These are phyloP conservation scores for Bicyclus anynana DNA, from an alignment of 1,140 invertebrate genomes.

Conservation along the genomic window DNA sequence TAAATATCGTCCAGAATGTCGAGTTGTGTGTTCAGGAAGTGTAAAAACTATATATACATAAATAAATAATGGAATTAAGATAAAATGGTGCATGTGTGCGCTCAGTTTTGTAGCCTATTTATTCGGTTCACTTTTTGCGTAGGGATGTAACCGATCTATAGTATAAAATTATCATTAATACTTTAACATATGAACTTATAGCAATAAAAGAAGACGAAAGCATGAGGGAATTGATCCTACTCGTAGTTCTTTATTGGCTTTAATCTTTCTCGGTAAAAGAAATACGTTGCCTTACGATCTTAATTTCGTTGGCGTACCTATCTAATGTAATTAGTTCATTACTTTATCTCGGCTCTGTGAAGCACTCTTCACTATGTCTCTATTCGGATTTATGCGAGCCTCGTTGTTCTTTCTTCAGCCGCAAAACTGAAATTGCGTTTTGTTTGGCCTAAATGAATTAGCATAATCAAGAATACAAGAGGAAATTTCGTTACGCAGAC, in stretches of 20 bases:
- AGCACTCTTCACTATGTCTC: slow-evolving; percentile 40
- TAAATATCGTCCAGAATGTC: too few relatives aligned
- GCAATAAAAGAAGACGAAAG: not conserved
- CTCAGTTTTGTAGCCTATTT: too few relatives aligned
- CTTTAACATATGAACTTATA: too few relatives aligned
- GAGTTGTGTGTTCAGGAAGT: too few relatives aligned
- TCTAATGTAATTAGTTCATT: slow-evolving; percentile 71
- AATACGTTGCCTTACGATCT: slow-evolving; percentile 30
- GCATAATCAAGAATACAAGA: slow-evolving; percentile 1
- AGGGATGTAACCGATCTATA: too few relatives aligned
- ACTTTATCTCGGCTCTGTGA: slow-evolving; percentile 43
- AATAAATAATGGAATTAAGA: too few relatives aligned
- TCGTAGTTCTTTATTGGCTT: not conserved
- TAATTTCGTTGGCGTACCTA: slow-evolving; percentile 39
- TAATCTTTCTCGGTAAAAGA: slow-evolving; percentile 3
- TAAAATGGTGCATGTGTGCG: too few relatives aligned
- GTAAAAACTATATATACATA: too few relatives aligned
- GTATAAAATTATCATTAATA: too few relatives aligned
- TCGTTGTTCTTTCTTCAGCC: slow-evolving; percentile 35
- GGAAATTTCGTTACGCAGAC: not conserved
- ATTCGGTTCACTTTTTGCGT: too few relatives aligned
- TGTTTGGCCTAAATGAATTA: slow-evolving; percentile 20
- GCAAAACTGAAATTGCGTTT: slow-evolving; percentile 29
- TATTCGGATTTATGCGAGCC: slow-evolving; percentile 51
- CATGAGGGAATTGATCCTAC: not conserved